Evolutionary conservation across 2,113 vertebrate species (phyloP), one percentile per base, ranked within the genome.

Genomic region (Argyrosomus japonicus): DNA sequence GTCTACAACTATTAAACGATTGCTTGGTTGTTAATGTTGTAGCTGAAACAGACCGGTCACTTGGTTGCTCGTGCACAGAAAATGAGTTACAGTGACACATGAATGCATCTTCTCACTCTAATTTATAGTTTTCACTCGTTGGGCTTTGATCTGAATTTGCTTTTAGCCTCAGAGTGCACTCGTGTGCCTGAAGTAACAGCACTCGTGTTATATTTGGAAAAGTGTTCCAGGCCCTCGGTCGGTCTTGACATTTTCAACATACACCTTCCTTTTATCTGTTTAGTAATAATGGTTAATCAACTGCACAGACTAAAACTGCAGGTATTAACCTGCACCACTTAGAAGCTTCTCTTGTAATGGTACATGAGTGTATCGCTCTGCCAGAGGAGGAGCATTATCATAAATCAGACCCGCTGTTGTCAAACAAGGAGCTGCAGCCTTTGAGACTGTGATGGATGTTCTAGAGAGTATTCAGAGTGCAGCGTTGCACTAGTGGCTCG

Each of bases 131-230:
- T 23, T 68, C 11, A 51, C 18, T 68, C 0, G 1, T 29, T 13
- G 13, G 25, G 18, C 45, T 62, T 36, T 50, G 57, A 61, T 61
- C 43, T 61, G 57, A 60, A 32, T 61, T 43, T 10, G 32, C 69
- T 45, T 45, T 57, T 23, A 74, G 11, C 17, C 43, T 68, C 36
- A 25, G 10, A 45, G 65, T 15, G 12, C 43, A n/a, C 75, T 45
- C 18, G 6, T 60, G n/a, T 14, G 27, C 23, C 47, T 56, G 17
- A 68, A 72, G 58, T 56, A 57, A 60, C 3, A 21, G 25, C 48
- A 9, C 29, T 43, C 1, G 1, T 61, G 45, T 58, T 78, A 78
- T 68, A 69, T 75, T 73, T 81, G 58, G 53, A 62, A 64, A 21
- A 32, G 3, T 36, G 23, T 23, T 60, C 7, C 15, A 58, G 36